Conservation (phyloP, 53 echinoderm and acorn worm species). For the Paelopatides confundens region DNA sequence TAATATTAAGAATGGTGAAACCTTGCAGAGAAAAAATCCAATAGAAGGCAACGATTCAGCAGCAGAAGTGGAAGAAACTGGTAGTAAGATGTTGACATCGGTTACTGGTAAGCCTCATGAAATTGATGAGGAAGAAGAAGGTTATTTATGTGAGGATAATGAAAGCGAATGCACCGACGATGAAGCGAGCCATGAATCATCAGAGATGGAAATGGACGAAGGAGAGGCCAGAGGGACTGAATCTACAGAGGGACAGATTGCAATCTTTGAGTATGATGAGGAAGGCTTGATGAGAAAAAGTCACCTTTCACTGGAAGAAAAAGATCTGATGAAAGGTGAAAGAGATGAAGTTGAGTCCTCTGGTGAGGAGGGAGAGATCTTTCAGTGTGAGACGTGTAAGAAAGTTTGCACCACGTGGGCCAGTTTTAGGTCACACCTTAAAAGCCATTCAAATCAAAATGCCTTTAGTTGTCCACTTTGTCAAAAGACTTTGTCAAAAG, state of each 20-base stretch:
- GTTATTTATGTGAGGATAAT: background rate
- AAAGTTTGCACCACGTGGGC: constrained; percentile 38
- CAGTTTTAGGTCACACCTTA: constrained; percentile 20
- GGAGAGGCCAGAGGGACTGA: background rate
- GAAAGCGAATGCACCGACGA: constrained; percentile 35
- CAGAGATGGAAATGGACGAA: background rate
- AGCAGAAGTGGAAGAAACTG: background rate
- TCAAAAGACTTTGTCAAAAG: constrained; percentile 2
- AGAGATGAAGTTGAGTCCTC: background rate
- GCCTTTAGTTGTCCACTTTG: constrained; percentile 9
- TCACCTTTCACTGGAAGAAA: constrained; percentile 1
- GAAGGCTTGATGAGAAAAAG: constrained; percentile 15
- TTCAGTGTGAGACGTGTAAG: constrained; percentile 18
- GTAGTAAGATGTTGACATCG: background rate
- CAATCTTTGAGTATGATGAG: constrained; percentile 34
- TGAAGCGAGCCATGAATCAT: background rate
- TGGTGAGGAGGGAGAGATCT: background rate
- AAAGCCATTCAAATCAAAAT: constrained; percentile 16
- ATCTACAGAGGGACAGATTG: background rate
- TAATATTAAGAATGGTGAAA: background rate
- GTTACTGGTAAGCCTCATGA: background rate
- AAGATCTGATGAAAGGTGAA: background rate
- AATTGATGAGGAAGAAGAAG: background rate
- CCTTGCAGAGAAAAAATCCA: background rate
- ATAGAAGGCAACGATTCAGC: no score